phyloP scores from a whole-genome alignment of 2,888 invertebrate genomes.

The Pteria penguin region DNA sequence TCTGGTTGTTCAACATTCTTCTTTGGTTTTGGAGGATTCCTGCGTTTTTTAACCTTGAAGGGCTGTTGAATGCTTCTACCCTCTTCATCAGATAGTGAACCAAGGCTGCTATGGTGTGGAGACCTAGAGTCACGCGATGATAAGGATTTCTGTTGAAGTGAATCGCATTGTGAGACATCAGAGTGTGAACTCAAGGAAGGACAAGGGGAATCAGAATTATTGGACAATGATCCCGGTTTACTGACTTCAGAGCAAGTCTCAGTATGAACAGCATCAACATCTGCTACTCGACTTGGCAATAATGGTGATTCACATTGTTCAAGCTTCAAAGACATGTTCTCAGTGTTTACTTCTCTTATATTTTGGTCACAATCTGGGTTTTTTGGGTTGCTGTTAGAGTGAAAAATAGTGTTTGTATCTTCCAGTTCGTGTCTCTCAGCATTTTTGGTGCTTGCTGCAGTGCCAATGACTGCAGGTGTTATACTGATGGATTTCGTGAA shows the following conservation, averaged over 20 bases:
- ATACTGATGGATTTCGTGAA: not conserved
- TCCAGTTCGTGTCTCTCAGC: too few relatives aligned
- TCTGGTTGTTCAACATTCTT: constrained; percentile 6
- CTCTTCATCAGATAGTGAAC: not conserved
- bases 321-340: not conserved
- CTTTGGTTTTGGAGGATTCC: too few relatives aligned
- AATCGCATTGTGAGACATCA: not conserved
- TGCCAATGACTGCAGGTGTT: not conserved
- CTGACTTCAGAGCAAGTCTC: not conserved
- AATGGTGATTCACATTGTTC: constrained; percentile 1
- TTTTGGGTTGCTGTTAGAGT: not conserved
- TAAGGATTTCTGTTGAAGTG: not conserved
- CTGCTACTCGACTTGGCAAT: not conserved
- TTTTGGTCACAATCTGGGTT: not conserved
- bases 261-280: not conserved
- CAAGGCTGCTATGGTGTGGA: not conserved
- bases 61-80: not conserved
- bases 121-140: not conserved
- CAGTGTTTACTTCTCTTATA: not conserved
- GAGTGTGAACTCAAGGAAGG: constrained; percentile 4
- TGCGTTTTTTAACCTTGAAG: too few relatives aligned
- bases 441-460: not conserved
- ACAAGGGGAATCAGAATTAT: constrained; percentile 1
- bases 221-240: not conserved
- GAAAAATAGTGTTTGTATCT: not conserved